These are phyloP conservation scores for Silurus glanis DNA, from an alignment of 2,113 vertebrate species.

Conservation along the genomic window DNA sequence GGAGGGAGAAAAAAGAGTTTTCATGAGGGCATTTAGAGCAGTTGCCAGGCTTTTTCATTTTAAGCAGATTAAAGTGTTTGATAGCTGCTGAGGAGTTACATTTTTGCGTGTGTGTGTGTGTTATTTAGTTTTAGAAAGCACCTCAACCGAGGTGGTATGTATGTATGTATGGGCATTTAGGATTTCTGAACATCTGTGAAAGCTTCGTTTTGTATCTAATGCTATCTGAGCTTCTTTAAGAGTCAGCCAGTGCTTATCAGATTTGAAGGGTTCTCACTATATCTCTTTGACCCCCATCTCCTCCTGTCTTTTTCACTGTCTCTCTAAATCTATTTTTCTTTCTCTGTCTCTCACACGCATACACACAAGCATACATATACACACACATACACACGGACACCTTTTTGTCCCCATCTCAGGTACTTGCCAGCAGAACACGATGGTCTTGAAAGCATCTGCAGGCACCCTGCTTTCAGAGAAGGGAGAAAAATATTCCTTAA, in stretches of 20 bases:
- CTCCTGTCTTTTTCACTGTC: background rate
- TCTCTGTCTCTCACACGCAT: background rate
- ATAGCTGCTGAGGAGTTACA: constrained; percentile 16
- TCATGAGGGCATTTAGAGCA: background rate
- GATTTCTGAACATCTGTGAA: constrained; percentile 10
- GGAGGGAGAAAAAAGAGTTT: background rate
- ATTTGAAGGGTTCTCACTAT: background rate
- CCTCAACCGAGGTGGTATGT: background rate
- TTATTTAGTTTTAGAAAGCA: constrained; percentile 11
- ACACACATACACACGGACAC: background rate
- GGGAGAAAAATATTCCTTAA: constrained; percentile 44
- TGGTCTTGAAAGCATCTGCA: constrained; percentile 42
- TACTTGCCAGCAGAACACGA: constrained; percentile 17
- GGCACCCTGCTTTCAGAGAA: constrained; percentile 24
- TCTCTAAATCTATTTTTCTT: background rate
- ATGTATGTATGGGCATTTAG: background rate
- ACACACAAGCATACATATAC: background rate
- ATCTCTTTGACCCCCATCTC: background rate
- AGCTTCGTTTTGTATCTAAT: constrained; percentile 24
- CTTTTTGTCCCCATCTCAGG: constrained; percentile 11
- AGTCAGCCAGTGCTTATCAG: constrained; percentile 19
- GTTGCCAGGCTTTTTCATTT: background rate
- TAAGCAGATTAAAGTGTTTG: constrained; percentile 23
- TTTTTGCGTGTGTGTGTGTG: background rate
- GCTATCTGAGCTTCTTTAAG: constrained; percentile 11